Conservation (phyloP, 2,888 invertebrate species). For the Lamellibrachia columna region DNA sequence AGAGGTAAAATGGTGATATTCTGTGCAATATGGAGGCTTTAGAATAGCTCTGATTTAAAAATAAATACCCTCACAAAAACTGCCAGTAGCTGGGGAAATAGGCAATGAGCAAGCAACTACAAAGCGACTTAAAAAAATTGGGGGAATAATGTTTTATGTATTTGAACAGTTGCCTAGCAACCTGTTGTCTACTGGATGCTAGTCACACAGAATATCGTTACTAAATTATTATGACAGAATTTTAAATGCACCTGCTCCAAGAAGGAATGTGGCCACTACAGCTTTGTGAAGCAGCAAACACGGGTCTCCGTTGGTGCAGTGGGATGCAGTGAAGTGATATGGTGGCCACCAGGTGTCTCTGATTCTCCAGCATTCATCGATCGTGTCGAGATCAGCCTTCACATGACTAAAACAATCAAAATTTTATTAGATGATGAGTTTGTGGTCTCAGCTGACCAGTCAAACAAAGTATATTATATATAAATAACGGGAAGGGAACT, state of each 20-base stretch:
- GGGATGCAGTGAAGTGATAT: neutral
- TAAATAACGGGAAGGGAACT: no score
- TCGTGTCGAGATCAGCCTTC: neutral
- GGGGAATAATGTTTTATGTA: no score
- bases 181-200: neutral
- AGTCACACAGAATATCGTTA: neutral
- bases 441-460: neutral
- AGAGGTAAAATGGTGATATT: no score
- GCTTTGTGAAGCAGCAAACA: neutral
- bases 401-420: neutral
- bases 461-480: neutral
- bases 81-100: no score
- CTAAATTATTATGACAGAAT: neutral
- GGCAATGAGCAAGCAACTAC: no score
- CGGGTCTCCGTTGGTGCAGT: neutral
- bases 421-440: neutral
- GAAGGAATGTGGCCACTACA: neutral
- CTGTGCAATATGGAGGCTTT: no score
- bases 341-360: neutral
- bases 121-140: no score
- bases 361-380: neutral
- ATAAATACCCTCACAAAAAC: no score
- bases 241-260: neutral
- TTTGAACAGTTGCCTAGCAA: neutral
- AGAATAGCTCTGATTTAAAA: no score